phyloP scores from a whole-genome alignment of 1,140 invertebrate species.

The Zaprionus camerounensis region DNA sequence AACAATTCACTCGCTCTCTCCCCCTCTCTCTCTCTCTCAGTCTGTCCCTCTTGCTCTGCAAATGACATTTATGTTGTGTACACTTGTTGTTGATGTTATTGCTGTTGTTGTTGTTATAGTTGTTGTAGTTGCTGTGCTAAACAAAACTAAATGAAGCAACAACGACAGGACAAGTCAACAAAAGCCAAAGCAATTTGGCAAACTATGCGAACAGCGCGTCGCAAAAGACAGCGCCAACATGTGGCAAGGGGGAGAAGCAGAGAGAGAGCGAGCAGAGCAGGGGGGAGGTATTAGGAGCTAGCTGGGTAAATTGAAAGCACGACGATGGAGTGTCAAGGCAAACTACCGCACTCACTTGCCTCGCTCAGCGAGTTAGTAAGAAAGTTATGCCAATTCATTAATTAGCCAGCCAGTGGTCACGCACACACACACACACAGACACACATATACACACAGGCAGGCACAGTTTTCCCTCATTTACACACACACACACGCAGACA shows the following conservation, averaged over 20 bases:
- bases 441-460: conserved; percentile 13
- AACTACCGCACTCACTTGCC: not conserved
- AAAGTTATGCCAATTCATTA: conserved; percentile 82
- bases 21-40: not conserved
- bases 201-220: conserved; percentile 36
- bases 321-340: conserved; percentile 36
- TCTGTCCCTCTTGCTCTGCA: conserved; percentile 1
- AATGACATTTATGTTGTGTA: conserved; percentile 42
- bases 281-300: not conserved
- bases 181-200: conserved; percentile 50
- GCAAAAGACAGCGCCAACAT: conserved; percentile 3
- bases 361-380: conserved; percentile 44
- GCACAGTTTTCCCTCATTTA: not conserved
- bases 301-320: conserved; percentile 44
- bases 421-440: conserved; percentile 50
- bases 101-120: not conserved
- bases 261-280: too few relatives aligned
- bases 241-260: not conserved
- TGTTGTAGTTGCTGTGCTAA: conserved; percentile 21
- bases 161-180: conserved; percentile 44
- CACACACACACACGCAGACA: conserved; percentile 17
- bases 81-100: conserved; percentile 13
- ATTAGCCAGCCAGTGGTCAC: conserved; percentile 74
- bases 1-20: not conserved
- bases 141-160: conserved; percentile 45